Evolutionary conservation across 1,140 invertebrate species (phyloP).

Genomic region (Tetramorium parvispinum): DNA sequence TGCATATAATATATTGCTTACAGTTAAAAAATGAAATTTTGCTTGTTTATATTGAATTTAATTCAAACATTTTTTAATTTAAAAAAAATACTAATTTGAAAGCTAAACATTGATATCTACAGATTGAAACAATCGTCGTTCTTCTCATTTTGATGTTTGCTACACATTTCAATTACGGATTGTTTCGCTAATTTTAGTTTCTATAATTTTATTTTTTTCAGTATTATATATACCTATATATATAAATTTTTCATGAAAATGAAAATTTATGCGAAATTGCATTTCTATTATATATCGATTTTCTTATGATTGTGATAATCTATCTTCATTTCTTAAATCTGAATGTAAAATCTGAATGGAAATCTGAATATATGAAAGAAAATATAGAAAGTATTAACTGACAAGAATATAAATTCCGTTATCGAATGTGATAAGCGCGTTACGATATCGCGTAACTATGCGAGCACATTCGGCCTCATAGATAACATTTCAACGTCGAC

Average conservation of each 20-base stretch:
- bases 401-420: conserved; percentile 7
- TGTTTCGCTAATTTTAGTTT: not conserved
- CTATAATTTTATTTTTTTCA: too few relatives aligned
- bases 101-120: not conserved
- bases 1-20: not conserved
- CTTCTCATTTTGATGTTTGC: not conserved
- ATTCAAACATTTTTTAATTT: not conserved
- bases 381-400: not conserved
- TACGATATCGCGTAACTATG: conserved; percentile 24
- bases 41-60: not conserved
- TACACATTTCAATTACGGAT: not conserved
- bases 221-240: too few relatives aligned
- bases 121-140: not conserved
- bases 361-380: not conserved
- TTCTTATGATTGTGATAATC: not conserved
- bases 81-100: not conserved
- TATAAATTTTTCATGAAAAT: not conserved
- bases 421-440: conserved; percentile 32
- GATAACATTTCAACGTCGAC: conserved; percentile 58
- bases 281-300: not conserved
- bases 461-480: conserved; percentile 3
- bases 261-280: not conserved
- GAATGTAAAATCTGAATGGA: conserved; percentile 23
- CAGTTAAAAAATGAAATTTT: not conserved
- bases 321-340: not conserved